Evolutionary conservation across 2,113 vertebrate genomes (phyloP).

Genomic region (Chauna torquata): DNA sequence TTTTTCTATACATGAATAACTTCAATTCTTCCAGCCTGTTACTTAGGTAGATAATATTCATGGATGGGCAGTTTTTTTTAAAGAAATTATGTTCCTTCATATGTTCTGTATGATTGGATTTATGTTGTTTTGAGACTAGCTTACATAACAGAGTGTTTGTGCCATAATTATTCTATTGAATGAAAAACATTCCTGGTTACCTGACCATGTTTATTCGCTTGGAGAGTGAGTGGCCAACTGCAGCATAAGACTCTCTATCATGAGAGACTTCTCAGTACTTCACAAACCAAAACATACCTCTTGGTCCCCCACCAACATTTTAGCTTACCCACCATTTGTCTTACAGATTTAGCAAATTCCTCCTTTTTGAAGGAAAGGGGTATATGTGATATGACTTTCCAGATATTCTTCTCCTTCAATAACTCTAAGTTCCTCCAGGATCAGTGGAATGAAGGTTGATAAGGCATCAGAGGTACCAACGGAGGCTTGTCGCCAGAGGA

Average conservation of each 20-base stretch:
- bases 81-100: neutral
- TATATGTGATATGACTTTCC: neutral
- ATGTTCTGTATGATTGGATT: neutral
- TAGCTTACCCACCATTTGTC: neutral
- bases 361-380: neutral
- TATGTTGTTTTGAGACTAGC: neutral
- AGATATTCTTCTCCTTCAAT: neutral
- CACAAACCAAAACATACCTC: neutral
- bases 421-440: neutral
- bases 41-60: neutral
- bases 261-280: neutral
- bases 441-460: neutral
- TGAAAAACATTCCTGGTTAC: neutral
- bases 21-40: neutral
- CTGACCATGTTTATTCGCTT: neutral
- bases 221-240: neutral
- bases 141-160: neutral
- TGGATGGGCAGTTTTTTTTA: neutral
- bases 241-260: neutral
- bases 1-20: neutral
- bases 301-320: neutral
- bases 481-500: neutral
- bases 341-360: neutral
- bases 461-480: neutral
- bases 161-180: neutral